These are phyloP conservation scores for Atherix ibis DNA, from an alignment of 2,888 invertebrate genomes.

Conservation along the genomic window DNA sequence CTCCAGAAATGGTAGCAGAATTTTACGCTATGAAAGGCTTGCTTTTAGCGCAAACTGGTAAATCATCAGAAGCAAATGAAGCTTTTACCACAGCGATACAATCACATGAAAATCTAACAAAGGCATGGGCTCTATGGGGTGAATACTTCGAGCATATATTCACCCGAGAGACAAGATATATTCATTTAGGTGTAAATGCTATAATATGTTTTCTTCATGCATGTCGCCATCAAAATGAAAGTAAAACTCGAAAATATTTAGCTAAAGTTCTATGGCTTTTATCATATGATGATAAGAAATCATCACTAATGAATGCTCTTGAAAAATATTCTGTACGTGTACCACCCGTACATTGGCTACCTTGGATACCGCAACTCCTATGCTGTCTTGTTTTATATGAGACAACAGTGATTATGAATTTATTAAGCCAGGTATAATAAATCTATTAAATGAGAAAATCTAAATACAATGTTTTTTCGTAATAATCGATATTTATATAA, in stretches of 20 bases:
- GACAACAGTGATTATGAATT: constrained; percentile 75
- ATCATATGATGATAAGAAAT: constrained; percentile 80
- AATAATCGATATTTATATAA: no score
- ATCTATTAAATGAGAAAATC: neutral
- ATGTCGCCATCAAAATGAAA: constrained; percentile 88
- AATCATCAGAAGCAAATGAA: constrained; percentile 90
- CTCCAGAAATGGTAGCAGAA: constrained; percentile 91
- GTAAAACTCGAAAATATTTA: constrained; percentile 85
- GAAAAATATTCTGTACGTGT: constrained; percentile 90
- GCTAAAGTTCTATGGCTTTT: constrained; percentile 91
- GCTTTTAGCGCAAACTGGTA: constrained; percentile 70
- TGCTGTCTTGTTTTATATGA: constrained; percentile 85
- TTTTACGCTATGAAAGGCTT: constrained; percentile 88
- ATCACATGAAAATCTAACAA: constrained; percentile 79
- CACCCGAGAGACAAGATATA: constrained; percentile 61
- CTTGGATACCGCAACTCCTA: constrained; percentile 91
- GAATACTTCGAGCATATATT: constrained; percentile 89
- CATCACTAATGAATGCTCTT: constrained; percentile 65
- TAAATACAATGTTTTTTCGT: neutral
- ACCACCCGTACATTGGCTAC: constrained; percentile 87
- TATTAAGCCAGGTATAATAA: constrained; percentile 58
- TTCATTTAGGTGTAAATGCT: constrained; percentile 69
- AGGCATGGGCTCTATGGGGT: constrained; percentile 96
- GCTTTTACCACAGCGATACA: constrained; percentile 91
- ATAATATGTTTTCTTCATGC: constrained; percentile 91